Base-by-base conservation (phyloP, 2,888 invertebrate species). In the Lasioglossum pauxillum region DNA sequence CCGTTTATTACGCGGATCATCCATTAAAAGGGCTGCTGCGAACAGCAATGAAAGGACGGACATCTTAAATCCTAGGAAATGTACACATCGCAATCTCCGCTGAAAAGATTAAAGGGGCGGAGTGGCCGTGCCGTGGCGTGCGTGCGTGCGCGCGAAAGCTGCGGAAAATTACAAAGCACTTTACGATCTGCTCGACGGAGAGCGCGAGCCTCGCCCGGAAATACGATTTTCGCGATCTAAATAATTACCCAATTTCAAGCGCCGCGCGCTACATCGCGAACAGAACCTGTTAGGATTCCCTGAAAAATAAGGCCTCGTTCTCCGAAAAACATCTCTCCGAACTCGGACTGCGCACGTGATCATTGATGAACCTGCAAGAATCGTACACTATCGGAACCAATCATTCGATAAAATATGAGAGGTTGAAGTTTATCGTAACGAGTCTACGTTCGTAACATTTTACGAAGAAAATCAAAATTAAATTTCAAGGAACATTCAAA, bases 61-160 rank as follows among this genome's bases (percentile, higher is more conserved):
- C 86, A 78, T 46, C 78, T 86, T 86, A 86, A 86, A 86, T 86
- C 78, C 84, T 73, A 14, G 78, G 38, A 69, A 84, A 80, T 72
- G 78, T 69, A 84, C 87, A 81, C 79, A 78, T 74, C 19, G 80
- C 57, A 78, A 84, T 80, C 77, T 76, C 67, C 35, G 67, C 41
- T 76, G 73, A 81, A 81, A 73, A 78, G 84, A 86, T 86, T 86
- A 86, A 86, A 75, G 53, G 75, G n/a, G 46, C 31, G 71, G 64
- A 35, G 72, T 27, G 41, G 60, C n/a, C 27, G 83, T 64, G 5
- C 64, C 64, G 31, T n/a, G 31, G 64, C 60, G 64, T 41, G 7
- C 53, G 78, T 72, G 79, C 78, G 78, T 38, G 78, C 72, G 14
- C 67, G 71, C 60, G 77, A 46, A 60, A 80, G 64, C 77, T 60